Conservation (phyloP, 2,888 invertebrate genomes). For the Atrina japonica region DNA sequence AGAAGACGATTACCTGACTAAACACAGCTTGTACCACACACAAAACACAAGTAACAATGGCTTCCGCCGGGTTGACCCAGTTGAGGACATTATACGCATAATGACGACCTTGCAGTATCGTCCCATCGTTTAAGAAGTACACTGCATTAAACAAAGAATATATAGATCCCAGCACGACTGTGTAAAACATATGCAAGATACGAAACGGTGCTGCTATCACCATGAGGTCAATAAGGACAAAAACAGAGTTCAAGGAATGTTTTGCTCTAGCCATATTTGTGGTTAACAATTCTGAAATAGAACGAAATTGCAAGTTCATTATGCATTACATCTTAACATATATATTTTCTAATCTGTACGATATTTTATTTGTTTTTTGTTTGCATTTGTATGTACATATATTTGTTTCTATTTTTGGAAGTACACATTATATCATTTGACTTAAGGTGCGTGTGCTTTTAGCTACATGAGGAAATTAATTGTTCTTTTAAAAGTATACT, state of each 20-base stretch:
- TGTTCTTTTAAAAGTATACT: too few relatives aligned
- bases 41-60: conserved; percentile 72
- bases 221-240: conserved; percentile 71
- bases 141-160: conserved; percentile 76
- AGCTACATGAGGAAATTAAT: too few relatives aligned
- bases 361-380: too few relatives aligned
- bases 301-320: neutral
- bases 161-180: conserved; percentile 70
- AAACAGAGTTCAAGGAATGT: conserved; percentile 73
- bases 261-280: conserved; percentile 71
- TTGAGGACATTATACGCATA: conserved; percentile 75
- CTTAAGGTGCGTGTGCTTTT: too few relatives aligned
- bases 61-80: conserved; percentile 74
- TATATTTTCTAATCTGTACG: too few relatives aligned
- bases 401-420: too few relatives aligned
- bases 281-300: conserved; percentile 63
- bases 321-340: too few relatives aligned
- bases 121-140: conserved; percentile 75
- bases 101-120: conserved; percentile 68
- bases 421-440: too few relatives aligned
- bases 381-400: too few relatives aligned
- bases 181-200: conserved; percentile 73
- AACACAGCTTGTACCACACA: conserved; percentile 67
- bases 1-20: conserved; percentile 64
- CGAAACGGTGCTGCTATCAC: conserved; percentile 72